phyloP scores from a whole-genome alignment of 2,113 vertebrate species.

The Elephantulus edwardii region DNA sequence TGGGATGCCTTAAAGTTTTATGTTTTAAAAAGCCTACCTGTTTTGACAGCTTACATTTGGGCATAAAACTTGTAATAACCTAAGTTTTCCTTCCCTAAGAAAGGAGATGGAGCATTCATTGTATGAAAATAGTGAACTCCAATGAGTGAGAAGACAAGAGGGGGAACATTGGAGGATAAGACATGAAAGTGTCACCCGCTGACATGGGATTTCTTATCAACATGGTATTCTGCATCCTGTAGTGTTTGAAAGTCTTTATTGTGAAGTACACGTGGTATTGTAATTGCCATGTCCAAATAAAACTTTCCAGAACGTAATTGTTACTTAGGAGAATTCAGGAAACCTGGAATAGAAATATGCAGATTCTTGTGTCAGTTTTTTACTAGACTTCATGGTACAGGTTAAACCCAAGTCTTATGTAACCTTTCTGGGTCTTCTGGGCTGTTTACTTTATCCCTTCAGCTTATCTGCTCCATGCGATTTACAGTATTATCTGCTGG shows the following conservation, averaged over 20 bases:
- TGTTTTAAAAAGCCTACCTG: background rate
- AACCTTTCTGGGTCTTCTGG: background rate
- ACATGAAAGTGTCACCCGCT: background rate
- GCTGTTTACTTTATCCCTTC: constrained; percentile 1
- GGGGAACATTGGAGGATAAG: background rate
- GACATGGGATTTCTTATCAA: constrained; percentile 26
- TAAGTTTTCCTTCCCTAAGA: constrained; percentile 33
- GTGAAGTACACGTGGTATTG: constrained; percentile 11
- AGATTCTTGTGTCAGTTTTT: background rate
- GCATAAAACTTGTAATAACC: background rate
- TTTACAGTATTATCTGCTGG: background rate
- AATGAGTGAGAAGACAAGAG: background rate
- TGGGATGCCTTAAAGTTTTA: background rate
- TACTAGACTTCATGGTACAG: background rate
- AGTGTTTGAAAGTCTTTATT: constrained; percentile 17
- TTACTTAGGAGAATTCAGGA: constrained; percentile 29
- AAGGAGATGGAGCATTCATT: background rate
- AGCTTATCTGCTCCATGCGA: background rate
- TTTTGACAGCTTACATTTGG: constrained; percentile 38
- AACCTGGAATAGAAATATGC: constrained; percentile 33
- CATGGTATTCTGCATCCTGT: constrained; percentile 34
- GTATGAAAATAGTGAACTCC: background rate
- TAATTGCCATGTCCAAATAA: constrained; percentile 52
- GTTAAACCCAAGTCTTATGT: constrained; percentile 19
- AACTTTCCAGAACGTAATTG: background rate